Evolutionary conservation across 2,888 invertebrate species (phyloP), one percentile per base, ranked within the genome.

Genomic region (Drosophila colorata): DNA sequence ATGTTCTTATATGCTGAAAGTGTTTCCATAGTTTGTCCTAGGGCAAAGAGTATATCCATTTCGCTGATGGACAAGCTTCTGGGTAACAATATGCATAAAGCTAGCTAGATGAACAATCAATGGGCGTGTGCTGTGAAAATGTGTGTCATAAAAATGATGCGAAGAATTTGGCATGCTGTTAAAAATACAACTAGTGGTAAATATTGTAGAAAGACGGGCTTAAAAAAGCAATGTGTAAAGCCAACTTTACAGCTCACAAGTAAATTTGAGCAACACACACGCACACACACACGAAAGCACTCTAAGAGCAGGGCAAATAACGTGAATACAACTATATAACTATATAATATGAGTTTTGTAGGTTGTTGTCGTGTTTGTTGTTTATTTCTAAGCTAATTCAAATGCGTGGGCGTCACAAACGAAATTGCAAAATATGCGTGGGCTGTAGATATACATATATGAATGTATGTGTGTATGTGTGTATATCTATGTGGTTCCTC

Each of bases 401-500:
- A 69, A 88, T 72, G 84, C 87, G 84, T 89, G 88, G 84, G 84
- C 80, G 89, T 76, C 67, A 70, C 80, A 84, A 89, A 85, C 89
- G 89, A 85, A 88, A 89, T 88, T 88, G 90, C 85, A 72, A 86
- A 89, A 86, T 88, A 89, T 86, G 90, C 87, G 85, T 86, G 80
- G 85, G 85, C 65, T 53, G 81, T 31, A 23, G 20, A 20, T 20
- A 4, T 20, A 20, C 20, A 20, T 4, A 20, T 48, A 18, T 18
- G 7, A 3, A 20, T 20, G 33, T 31, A 18, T 23, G 20, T 35
- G 25, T 38, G 14, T 18, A 4, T 53, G 18, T 44, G 18, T 35
- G 18, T 46, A 23, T 2, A 52, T 16, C 64, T 51, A 23, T 16
- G 46, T 31, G 13, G 41, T 20, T 3, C 2, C 20, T 20, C 20